These are phyloP conservation scores for Clepsis dumicolana DNA, from an alignment of 2,888 invertebrate genomes.

Conservation along the genomic window DNA sequence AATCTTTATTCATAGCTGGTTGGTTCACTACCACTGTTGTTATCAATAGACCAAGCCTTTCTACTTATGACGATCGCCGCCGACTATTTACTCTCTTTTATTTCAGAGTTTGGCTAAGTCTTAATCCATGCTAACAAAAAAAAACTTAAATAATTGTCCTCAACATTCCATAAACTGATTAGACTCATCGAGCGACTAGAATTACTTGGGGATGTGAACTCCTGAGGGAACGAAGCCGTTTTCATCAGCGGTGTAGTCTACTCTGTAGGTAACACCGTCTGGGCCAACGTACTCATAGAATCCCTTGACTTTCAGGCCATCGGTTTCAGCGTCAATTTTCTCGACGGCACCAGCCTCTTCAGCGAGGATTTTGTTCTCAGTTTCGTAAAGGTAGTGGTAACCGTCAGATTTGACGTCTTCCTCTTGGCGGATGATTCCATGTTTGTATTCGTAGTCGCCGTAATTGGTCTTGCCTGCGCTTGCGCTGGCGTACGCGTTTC, in stretches of 20 bases:
- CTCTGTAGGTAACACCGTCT: constrained; percentile 79
- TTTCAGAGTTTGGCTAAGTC: neutral
- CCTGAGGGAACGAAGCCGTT: constrained; percentile 74
- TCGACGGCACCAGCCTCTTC: constrained; percentile 77
- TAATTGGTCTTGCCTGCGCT: constrained; percentile 39
- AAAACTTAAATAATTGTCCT: constrained; percentile 3
- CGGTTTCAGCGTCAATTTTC: constrained; percentile 63
- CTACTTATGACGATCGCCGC: neutral
- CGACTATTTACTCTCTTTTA: neutral
- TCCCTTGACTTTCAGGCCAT: constrained; percentile 70
- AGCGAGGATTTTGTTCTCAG: constrained; percentile 80
- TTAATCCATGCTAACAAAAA: constrained; percentile 10
- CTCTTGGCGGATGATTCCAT: constrained; percentile 77
- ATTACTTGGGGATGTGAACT: constrained; percentile 69
- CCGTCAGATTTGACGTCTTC: constrained; percentile 68
- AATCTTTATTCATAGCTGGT: constrained; percentile 6
- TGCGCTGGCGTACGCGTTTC: constrained; percentile 34
- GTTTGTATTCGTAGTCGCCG: constrained; percentile 71
- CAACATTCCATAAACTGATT: neutral
- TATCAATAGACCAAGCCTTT: neutral
- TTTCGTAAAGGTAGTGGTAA: constrained; percentile 81
- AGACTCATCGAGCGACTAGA: constrained; percentile 50
- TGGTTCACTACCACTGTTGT: neutral
- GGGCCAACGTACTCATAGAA: constrained; percentile 77
- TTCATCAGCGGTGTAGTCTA: constrained; percentile 80